Evolutionary conservation across 2,113 vertebrate species (phyloP).

Genomic region (Galemys pyrenaicus): DNA sequence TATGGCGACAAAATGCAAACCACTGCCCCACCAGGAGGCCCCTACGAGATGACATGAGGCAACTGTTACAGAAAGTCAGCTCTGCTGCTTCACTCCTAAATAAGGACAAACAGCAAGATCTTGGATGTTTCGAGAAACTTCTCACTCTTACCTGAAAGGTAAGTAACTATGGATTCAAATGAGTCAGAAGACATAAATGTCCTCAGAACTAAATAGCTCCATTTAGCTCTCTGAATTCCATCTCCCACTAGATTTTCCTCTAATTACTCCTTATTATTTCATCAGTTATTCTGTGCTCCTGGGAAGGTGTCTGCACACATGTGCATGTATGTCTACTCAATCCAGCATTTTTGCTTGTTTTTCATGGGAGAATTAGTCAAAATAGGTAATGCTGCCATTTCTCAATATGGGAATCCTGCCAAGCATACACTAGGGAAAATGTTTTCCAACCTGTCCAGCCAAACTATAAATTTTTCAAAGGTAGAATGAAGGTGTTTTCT

Average conservation of each 20-base stretch:
- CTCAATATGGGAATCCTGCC: neutral
- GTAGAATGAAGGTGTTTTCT: neutral
- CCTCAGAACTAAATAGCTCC: neutral
- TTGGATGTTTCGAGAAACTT: neutral
- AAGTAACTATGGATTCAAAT: neutral
- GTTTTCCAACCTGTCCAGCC: neutral
- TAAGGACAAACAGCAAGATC: neutral
- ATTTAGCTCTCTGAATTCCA: neutral
- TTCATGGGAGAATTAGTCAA: neutral
- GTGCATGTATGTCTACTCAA: too few species aligned
- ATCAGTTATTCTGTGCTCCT: neutral
- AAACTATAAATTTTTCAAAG: neutral
- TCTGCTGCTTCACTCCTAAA: neutral
- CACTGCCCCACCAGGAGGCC: neutral
- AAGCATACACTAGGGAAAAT: neutral
- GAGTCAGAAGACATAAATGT: neutral
- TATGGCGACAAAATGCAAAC: neutral
- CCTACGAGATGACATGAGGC: too few species aligned
- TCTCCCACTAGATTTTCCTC: neutral
- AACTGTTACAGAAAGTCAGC: neutral
- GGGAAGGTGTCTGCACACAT: neutral
- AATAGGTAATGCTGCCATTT: neutral
- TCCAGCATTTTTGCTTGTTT: neutral
- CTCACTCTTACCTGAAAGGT: neutral
- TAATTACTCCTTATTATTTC: neutral